phyloP scores from a whole-genome alignment of 2,797 vertebrate genomes.

The Eleutherodactylus coqui region DNA sequence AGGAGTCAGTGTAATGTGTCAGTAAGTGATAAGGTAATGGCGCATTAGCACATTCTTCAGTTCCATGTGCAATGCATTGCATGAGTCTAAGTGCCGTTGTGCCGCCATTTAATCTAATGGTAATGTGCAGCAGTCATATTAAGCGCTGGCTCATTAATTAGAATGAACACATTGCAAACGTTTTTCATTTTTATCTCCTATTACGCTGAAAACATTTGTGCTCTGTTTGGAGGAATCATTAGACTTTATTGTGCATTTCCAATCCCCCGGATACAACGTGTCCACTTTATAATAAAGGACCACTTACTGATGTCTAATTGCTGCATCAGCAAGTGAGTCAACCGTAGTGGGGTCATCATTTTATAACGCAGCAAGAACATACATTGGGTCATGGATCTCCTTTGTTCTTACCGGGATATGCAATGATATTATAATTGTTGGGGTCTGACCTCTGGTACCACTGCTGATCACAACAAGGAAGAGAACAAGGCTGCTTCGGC shows the following conservation, averaged over 20 bases:
- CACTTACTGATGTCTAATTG: not conserved
- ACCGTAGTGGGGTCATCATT: not conserved
- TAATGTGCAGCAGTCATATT: conserved; percentile 34
- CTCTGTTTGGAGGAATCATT: conserved; percentile 1
- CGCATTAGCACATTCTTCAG: conserved; percentile 4
- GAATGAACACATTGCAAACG: not conserved
- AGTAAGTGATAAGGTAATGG: conserved; percentile 42
- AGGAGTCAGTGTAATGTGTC: conserved; percentile 17
- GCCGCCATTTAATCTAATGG: conserved; percentile 28
- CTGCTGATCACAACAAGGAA: no score
- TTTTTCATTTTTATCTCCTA: conserved; percentile 34
- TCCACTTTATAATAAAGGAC: not conserved
- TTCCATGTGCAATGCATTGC: not conserved
- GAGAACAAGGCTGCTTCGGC: no score
- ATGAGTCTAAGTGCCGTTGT: not conserved
- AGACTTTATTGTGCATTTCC: not conserved
- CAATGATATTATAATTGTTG: no score
- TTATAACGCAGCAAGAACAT: not conserved
- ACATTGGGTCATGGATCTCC: not conserved
- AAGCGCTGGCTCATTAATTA: conserved; percentile 6
- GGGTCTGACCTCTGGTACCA: no score
- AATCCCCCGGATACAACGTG: not conserved
- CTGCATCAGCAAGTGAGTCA: not conserved
- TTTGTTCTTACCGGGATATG: not conserved
- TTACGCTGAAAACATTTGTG: not conserved